Base-by-base conservation (phyloP, 1,140 invertebrate genomes). In the Callitettix versicolor region DNA sequence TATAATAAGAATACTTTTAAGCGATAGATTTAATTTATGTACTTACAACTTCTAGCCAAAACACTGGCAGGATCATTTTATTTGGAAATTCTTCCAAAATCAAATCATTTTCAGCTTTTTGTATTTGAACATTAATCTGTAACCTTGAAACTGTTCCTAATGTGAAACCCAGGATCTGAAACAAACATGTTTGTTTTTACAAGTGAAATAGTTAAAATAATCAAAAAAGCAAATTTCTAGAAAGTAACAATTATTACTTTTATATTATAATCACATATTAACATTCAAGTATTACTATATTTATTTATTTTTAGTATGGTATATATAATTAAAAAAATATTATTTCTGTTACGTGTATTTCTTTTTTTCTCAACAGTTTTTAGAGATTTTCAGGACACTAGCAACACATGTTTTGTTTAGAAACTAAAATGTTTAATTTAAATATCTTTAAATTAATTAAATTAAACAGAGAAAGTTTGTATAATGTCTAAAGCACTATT, bases 11-110 rank as follows among this genome's bases (percentile, higher is more conserved):
- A n/a, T n/a, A n/a, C n/a, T n/a, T n/a, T n/a, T n/a, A n/a, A n/a
- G n/a, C n/a, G n/a, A n/a, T n/a, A n/a, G n/a, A n/a, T n/a, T n/a
- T n/a, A n/a, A n/a, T n/a, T n/a, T n/a, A n/a, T n/a, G 34, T 41
- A 58, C 59, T 61, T 43, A 65, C 63, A 17, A 64, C 58, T 60
- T 65, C 59, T 2, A 65, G 52, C 64, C 64, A 65, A 30, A 58
- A 53, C 7, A 65, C 34, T 33, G 64, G 64, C 17, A 65, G 47
- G 18, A 65, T 63, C 1, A 54, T 54, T 11, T 48, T 36, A 51
- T 61, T 33, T 6, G 56, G 58, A 36, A 60, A 61, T 36, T 61
- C 61, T 15, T 60, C 49, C 14, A 65, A 34, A 26, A 54, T 42
- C 4, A 17, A 18, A 1, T 53, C 20, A 22, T 50, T 18, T 9